Percentiles rank a stretch among this genome's conserved stretches.
phyloP scores from a whole-genome alignment of 2,113 vertebrate species.

The Cyanistes caeruleus region DNA sequence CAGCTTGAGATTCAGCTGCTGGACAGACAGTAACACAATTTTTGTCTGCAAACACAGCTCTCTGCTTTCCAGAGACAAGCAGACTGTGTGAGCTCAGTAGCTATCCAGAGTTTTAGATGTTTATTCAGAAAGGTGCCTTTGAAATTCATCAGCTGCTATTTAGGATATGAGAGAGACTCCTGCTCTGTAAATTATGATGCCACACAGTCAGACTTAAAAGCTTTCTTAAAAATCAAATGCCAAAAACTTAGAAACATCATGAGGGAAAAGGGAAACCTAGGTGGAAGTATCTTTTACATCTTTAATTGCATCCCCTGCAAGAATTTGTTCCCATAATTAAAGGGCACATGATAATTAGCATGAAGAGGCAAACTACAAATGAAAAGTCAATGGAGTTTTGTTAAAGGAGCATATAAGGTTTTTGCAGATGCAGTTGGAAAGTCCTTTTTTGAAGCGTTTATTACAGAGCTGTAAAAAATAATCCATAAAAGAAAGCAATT shows the following conservation, averaged over 20 bases:
- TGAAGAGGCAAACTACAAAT: background rate
- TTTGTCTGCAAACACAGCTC: background rate
- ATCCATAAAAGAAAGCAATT: slow-evolving; percentile 8
- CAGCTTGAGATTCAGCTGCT: background rate
- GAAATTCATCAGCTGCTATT: background rate
- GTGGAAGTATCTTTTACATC: background rate
- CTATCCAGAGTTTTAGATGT: background rate
- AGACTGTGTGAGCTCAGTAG: background rate
- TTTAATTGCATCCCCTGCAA: slow-evolving; percentile 17
- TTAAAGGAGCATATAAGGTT: background rate
- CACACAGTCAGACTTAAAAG: background rate
- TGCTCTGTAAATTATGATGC: background rate
- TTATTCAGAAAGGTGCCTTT: background rate
- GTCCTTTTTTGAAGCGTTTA: background rate
- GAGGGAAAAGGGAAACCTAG: background rate
- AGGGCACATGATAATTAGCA: background rate
- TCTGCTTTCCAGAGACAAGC: background rate
- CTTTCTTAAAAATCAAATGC: background rate
- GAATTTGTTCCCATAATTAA: background rate
- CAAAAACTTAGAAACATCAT: background rate
- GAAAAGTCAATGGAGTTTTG: background rate
- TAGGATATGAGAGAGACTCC: background rate
- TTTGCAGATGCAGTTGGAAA: background rate
- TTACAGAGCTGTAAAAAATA: slow-evolving; percentile 21
- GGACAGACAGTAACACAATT: background rate